Evolutionary conservation across 2,888 invertebrate genomes (phyloP).

Genomic region (Carcina quercana): DNA sequence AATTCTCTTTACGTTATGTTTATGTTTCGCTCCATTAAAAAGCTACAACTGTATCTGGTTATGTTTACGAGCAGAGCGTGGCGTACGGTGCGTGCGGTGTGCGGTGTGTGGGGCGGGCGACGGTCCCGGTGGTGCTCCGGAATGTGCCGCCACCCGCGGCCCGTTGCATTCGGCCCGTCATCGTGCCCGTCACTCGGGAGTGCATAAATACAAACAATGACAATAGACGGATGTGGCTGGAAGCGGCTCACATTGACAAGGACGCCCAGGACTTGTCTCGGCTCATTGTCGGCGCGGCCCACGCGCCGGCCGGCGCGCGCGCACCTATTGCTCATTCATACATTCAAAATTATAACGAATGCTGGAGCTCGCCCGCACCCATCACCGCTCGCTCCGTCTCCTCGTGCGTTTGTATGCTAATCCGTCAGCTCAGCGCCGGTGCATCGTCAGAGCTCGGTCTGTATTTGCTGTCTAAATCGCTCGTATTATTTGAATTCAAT

Average conservation of each 20-base stretch:
- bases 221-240: constrained; percentile 73
- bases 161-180: constrained; percentile 36
- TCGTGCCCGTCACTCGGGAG: constrained; percentile 60
- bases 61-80: no score
- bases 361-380: constrained; percentile 64
- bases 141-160: constrained; percentile 22
- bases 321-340: constrained; percentile 70
- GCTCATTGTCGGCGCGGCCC: constrained; percentile 66
- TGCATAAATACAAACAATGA: constrained; percentile 66
- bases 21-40: no score
- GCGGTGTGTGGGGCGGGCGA: constrained; percentile 10
- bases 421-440: constrained; percentile 56
- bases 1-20: no score
- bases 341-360: constrained; percentile 73
- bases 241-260: constrained; percentile 74
- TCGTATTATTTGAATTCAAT: constrained; percentile 73
- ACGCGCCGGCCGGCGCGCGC: constrained; percentile 48
- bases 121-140: constrained; percentile 16
- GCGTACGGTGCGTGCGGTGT: constrained; percentile 2
- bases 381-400: constrained; percentile 52
- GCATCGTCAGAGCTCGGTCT: constrained; percentile 56
- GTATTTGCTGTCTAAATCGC: constrained; percentile 70
- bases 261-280: constrained; percentile 71
- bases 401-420: constrained; percentile 71
- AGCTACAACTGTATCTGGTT: no score